A percentile compares a stretch with the other conserved stretches of the same genome.
Conservation (phyloP, 2,888 invertebrate genomes). For the Apamea epomidion region DNA sequence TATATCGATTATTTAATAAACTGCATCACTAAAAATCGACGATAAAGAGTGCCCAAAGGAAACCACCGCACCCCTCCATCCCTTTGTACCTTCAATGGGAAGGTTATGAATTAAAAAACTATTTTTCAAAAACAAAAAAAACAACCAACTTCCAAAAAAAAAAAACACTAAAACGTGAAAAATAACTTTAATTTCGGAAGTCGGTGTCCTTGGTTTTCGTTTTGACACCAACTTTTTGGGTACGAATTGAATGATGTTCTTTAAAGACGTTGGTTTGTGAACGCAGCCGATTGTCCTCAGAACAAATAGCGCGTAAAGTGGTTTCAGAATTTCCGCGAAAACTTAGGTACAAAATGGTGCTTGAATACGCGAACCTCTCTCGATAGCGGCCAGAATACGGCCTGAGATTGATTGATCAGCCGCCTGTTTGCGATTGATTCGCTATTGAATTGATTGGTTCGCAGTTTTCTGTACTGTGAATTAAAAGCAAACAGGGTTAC, state of each 20-base stretch:
- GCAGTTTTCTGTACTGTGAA: conserved; percentile 23
- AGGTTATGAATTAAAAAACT: neutral
- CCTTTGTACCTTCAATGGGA: too few species aligned
- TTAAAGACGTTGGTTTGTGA: neutral
- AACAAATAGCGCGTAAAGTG: conserved; percentile 29
- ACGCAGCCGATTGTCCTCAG: conserved; percentile 13
- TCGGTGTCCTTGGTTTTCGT: too few species aligned
- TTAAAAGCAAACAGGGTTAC: conserved; percentile 33
- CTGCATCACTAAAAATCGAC: neutral
- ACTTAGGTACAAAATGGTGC: conserved; percentile 34
- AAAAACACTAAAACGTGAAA: too few species aligned
- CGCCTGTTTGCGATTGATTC: conserved; percentile 48
- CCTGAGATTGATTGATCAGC: conserved; percentile 50
- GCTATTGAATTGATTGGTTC: conserved; percentile 40
- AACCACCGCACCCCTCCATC: too few species aligned
- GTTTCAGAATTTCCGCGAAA: conserved; percentile 24
- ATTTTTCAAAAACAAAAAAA: too few species aligned
- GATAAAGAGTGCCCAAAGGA: neutral
- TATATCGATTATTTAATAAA: neutral
- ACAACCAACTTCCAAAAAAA: too few species aligned
- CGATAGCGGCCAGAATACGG: conserved; percentile 22
- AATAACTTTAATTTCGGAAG: too few species aligned
- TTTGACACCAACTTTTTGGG: too few species aligned
- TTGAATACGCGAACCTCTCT: conserved; percentile 4
- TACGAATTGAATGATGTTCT: too few species aligned